These are phyloP conservation scores for Toxotes lorentzi DNA, from an alignment of 2,797 vertebrate species.

Conservation along the genomic window DNA sequence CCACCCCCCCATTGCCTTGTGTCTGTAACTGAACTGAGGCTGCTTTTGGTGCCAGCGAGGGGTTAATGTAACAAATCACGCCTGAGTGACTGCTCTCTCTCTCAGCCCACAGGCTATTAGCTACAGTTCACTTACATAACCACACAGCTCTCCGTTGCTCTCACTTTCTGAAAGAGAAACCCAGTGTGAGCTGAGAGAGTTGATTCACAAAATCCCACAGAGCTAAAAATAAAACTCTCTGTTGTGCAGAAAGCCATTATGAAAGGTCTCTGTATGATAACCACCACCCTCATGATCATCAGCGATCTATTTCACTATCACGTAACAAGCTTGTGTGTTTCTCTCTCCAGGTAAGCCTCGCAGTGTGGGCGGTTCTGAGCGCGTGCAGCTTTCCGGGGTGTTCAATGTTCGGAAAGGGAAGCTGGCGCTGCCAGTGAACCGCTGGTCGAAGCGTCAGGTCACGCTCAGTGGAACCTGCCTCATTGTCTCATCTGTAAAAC, in stretches of 20 bases:
- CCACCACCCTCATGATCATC: not conserved
- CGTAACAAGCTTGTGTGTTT: not conserved
- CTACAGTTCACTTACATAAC: conserved; percentile 70
- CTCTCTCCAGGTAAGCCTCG: conserved; percentile 90
- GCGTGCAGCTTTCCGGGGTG: conserved; percentile 95
- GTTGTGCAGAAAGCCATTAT: conserved; percentile 11
- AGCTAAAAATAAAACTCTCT: conserved; percentile 54
- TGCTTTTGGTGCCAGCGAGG: conserved; percentile 46
- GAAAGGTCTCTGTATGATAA: conserved; percentile 12
- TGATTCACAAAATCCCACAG: conserved; percentile 63
- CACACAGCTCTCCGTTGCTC: conserved; percentile 31
- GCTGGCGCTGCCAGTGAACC: conserved; percentile 96
- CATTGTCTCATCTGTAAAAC: conserved; percentile 96
- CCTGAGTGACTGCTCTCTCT: conserved; percentile 64
- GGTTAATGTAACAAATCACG: conserved; percentile 69
- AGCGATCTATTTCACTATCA: not conserved
- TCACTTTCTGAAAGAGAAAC: conserved; percentile 51
- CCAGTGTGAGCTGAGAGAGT: conserved; percentile 20
- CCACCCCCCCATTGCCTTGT: not conserved
- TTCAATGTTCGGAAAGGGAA: conserved; percentile 98
- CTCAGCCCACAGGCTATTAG: conserved; percentile 58
- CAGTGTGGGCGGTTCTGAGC: conserved; percentile 89
- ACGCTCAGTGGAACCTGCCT: conserved; percentile 97
- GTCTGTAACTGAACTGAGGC: conserved; percentile 23
- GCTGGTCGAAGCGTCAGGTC: conserved; percentile 96